Percentiles rank a stretch among this genome's conserved stretches.
Evolutionary conservation across 2,888 invertebrate genomes (phyloP).

Genomic region (Tubulanus polymorphus): DNA sequence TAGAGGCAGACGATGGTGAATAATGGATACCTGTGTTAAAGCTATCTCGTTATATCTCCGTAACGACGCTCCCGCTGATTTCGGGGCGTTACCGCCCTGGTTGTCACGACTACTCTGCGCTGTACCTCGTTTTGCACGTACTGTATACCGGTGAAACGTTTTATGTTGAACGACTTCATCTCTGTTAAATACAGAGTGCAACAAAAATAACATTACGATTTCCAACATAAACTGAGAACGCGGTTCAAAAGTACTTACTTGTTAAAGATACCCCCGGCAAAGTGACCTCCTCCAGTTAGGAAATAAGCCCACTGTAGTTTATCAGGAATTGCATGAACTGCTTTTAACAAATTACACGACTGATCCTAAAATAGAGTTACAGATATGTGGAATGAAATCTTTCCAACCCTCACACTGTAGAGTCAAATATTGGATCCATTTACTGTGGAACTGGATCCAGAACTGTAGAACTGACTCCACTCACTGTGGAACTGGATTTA

Average conservation of each 20-base stretch:
- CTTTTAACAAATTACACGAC: slow-evolving; percentile 48
- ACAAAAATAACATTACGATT: slow-evolving; percentile 4
- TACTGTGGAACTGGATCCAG: neutral
- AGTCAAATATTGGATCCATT: neutral
- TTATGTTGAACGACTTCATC: slow-evolving; percentile 65
- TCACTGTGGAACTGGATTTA: neutral
- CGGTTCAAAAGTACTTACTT: slow-evolving; percentile 33
- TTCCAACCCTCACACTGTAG: neutral
- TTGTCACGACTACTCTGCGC: slow-evolving; percentile 67
- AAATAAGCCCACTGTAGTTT: slow-evolving; percentile 66
- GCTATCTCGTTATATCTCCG: slow-evolving; percentile 76
- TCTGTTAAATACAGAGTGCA: slow-evolving; percentile 39
- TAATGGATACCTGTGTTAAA: slow-evolving; percentile 62
- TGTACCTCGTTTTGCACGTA: slow-evolving; percentile 77
- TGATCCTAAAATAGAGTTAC: too few species aligned
- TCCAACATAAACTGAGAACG: slow-evolving; percentile 11
- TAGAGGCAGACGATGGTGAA: neutral
- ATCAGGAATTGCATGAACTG: slow-evolving; percentile 16
- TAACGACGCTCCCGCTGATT: slow-evolving; percentile 77
- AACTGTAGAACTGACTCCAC: neutral
- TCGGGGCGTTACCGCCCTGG: slow-evolving; percentile 61
- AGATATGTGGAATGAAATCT: too few species aligned
- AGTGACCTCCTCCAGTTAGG: slow-evolving; percentile 81
- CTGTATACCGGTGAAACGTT: slow-evolving; percentile 80
- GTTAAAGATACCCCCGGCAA: slow-evolving; percentile 69